Evolutionary conservation across 1,140 invertebrate species (phyloP).

Genomic region (Phymorhynchus buccinoides): DNA sequence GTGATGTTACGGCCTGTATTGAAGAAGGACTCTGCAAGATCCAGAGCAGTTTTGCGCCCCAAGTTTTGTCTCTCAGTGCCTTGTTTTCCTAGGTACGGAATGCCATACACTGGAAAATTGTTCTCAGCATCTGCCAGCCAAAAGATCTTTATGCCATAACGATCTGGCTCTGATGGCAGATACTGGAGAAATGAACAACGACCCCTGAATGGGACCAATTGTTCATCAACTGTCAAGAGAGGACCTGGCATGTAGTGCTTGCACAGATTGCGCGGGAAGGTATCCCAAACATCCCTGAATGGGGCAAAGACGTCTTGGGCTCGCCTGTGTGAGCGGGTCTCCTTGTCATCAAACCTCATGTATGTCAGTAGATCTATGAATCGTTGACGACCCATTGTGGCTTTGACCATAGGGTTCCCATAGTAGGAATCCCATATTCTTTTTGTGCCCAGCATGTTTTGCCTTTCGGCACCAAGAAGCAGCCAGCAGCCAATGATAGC

Average conservation of each 20-base stretch:
- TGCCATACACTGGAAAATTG: constrained; percentile 41
- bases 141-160: constrained; percentile 69
- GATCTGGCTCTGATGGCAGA: constrained; percentile 66
- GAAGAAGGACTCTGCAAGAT: constrained; percentile 24
- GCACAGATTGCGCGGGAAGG: constrained; percentile 31
- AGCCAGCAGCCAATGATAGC: no score
- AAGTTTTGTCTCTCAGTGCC: not conserved
- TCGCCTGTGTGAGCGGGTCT: constrained; percentile 39
- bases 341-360: constrained; percentile 55
- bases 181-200: constrained; percentile 64
- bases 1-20: constrained; percentile 41
- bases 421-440: constrained; percentile 28
- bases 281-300: constrained; percentile 56
- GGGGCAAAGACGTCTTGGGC: constrained; percentile 54
- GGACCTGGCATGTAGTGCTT: constrained; percentile 44
- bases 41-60: constrained; percentile 21
- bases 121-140: constrained; percentile 39
- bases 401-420: constrained; percentile 40
- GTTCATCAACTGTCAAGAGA: constrained; percentile 61
- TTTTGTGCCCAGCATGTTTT: no score
- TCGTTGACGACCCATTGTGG: constrained; percentile 42
- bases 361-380: constrained; percentile 40
- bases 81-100: constrained; percentile 44
- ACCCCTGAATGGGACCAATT: constrained; percentile 60
- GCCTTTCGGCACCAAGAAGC: no score